Percentiles rank a stretch among this genome's conserved stretches.
Evolutionary conservation across 2,797 vertebrate species (phyloP).

Genomic region (Labroides dimidiatus): DNA sequence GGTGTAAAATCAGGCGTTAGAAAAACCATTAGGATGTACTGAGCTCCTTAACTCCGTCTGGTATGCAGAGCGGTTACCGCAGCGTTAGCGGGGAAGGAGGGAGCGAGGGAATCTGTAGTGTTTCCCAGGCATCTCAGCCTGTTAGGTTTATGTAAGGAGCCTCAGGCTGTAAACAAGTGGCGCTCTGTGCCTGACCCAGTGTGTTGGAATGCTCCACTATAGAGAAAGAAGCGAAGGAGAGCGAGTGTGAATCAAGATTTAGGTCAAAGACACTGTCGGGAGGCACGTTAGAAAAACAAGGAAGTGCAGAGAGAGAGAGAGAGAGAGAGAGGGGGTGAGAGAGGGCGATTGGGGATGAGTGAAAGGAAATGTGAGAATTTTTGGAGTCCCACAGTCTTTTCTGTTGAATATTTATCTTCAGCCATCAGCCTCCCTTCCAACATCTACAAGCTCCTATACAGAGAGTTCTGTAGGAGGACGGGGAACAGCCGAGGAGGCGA

Average conservation of each 20-base stretch:
- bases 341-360: constrained; percentile 31
- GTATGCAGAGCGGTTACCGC: constrained; percentile 45
- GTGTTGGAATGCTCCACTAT: constrained; percentile 65
- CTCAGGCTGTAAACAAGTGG: constrained; percentile 85
- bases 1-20: constrained; percentile 21
- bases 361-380: constrained; percentile 43
- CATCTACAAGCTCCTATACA: background rate
- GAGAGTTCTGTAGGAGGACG: background rate
- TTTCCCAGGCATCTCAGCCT: constrained; percentile 77
- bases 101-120: constrained; percentile 54
- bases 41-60: constrained; percentile 55
- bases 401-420: constrained; percentile 25
- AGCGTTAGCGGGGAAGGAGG: constrained; percentile 13
- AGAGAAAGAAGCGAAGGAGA: constrained; percentile 50
- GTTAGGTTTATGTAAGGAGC: constrained; percentile 82
- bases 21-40: constrained; percentile 44
- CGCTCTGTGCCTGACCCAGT: constrained; percentile 80
- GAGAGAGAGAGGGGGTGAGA: no score
- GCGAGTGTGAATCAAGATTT: constrained; percentile 35
- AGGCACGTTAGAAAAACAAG: constrained; percentile 45
- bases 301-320: constrained; percentile 45
- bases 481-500: background rate
- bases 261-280: constrained; percentile 50
- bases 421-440: constrained; percentile 1
- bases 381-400: constrained; percentile 31